Percentiles rank a stretch among this genome's conserved stretches.
Evolutionary conservation across 2,888 invertebrate genomes (phyloP).

Genomic region (Stenodera caucasica): DNA sequence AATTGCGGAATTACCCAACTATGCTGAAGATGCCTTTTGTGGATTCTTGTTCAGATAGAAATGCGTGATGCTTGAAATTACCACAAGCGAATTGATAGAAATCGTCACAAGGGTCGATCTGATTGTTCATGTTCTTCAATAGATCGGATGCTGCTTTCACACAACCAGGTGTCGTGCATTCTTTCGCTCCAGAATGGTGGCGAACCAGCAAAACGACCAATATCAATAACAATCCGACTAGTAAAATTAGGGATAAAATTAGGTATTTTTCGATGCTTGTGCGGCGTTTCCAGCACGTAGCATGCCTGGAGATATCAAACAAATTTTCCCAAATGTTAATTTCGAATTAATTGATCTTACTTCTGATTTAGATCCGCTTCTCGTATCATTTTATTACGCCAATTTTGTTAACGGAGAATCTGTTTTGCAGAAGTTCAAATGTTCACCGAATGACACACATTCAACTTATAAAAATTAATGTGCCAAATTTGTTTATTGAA

Average conservation of each 20-base stretch:
- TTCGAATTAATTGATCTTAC: conserved; percentile 11
- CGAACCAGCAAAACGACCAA: background rate
- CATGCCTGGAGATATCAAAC: conserved; percentile 8
- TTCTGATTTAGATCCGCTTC: conserved; percentile 20
- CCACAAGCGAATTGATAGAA: conserved; percentile 76
- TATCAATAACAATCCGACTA: background rate
- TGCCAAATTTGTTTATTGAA: conserved; percentile 5
- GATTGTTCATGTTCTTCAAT: conserved; percentile 65
- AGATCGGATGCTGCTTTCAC: conserved; percentile 62
- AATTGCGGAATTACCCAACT: conserved; percentile 14
- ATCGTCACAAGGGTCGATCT: conserved; percentile 71
- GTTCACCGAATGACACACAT: conserved; percentile 19
- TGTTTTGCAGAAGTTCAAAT: background rate
- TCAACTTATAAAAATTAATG: conserved; percentile 18
- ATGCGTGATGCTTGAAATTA: conserved; percentile 64
- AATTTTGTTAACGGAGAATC: background rate
- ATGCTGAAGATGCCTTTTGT: conserved; percentile 51
- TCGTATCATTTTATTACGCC: conserved; percentile 17
- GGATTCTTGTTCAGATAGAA: conserved; percentile 68
- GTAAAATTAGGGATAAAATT: background rate
- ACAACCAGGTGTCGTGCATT: conserved; percentile 28
- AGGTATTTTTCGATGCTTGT: conserved; percentile 21
- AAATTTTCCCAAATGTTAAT: background rate
- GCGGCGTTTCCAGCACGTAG: conserved; percentile 26
- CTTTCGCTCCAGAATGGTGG: conserved; percentile 1